Evolutionary conservation across 2,113 vertebrate genomes (phyloP), one percentile per base, ranked within the genome.

Genomic region (Petaurus breviceps): DNA sequence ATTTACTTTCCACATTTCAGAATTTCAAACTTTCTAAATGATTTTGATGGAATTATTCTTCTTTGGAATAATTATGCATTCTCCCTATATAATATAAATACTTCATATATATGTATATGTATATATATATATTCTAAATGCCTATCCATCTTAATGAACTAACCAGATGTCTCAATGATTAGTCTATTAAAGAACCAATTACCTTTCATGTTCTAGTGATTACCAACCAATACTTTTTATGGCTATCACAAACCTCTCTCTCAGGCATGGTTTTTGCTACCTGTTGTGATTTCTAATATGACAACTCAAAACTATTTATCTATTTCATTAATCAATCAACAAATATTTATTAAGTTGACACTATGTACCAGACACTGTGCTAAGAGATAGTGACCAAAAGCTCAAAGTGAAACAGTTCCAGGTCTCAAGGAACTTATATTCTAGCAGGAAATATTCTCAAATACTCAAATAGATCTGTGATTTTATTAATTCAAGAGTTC

Each of bases 261-360:
- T 84, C 23, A 43, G 43, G 37, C 68, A 77, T 77, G 37, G n/a
- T 22, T 43, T 19, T 23, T 84, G 68, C 68, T 84, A 43, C n/a
- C 68, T 84, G 6, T 84, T 43, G n/a, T 84, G 61, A 37, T 84
- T 84, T 84, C 68, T 84, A 84, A 43, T 43, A n/a, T 23, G 61
- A 37, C 61, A 68, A 68, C 31, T 14, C 68, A 43, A 43, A 84
- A 84, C 68, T 84, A 84, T 2, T 43, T n/a, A 84, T 6, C 68
- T 43, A 23, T 0, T 37, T 84, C 57, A 68, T 31, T 43, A 57
- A 28, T 92, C 28, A 91, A 10, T 95, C 52, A 95, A 90, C 37
- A 93, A 95, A n/a, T 95, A 96, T 53, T 89, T 93, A 24, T 49
- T 93, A 57, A 84, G 7, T 12, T 94, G 16, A 53, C 43, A 96